A percentile compares a stretch with the other conserved stretches of the same genome.
phyloP scores from a whole-genome alignment of 2,888 invertebrate species.

The Nycteola revayana region DNA sequence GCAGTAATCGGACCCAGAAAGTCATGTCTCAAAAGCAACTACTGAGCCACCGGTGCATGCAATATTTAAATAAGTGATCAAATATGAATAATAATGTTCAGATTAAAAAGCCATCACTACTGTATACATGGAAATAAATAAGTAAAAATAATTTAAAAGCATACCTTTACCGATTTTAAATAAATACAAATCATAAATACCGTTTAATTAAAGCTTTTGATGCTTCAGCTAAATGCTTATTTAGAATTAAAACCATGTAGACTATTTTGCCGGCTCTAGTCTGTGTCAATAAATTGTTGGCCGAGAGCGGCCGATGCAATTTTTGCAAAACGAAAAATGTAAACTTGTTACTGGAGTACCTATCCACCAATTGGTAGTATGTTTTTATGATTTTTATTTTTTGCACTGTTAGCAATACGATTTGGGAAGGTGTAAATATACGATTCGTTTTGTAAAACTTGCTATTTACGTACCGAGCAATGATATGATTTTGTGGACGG shows the following conservation, averaged over 20 bases:
- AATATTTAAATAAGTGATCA: too few relatives aligned
- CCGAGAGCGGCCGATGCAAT: conserved; percentile 41
- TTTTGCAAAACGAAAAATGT: conserved; percentile 42
- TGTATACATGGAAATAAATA: too few relatives aligned
- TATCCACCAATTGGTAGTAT: conserved; percentile 32
- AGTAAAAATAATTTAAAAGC: too few relatives aligned
- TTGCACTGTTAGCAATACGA: conserved; percentile 25
- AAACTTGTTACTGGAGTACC: conserved; percentile 38
- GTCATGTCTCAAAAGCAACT: too few relatives aligned
- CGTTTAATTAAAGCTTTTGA: conserved; percentile 29
- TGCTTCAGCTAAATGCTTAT: conserved; percentile 16
- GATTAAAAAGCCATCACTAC: too few relatives aligned
- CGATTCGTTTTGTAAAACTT: conserved; percentile 14
- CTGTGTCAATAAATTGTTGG: conserved; percentile 38
- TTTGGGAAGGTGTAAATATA: conserved; percentile 22
- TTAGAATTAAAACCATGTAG: conserved; percentile 18
- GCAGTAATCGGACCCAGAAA: too few relatives aligned
- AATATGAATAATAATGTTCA: too few relatives aligned
- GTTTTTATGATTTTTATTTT: conserved; percentile 29
- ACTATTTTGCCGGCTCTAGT: conserved; percentile 21
- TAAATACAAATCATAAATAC: too few relatives aligned
- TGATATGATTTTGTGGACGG: too few relatives aligned
- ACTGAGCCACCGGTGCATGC: too few relatives aligned
- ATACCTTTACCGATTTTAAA: too few relatives aligned
- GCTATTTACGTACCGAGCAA: too few relatives aligned